These are phyloP conservation scores for Drosophila auraria DNA, from an alignment of 1,140 invertebrate species.

Conservation along the genomic window DNA sequence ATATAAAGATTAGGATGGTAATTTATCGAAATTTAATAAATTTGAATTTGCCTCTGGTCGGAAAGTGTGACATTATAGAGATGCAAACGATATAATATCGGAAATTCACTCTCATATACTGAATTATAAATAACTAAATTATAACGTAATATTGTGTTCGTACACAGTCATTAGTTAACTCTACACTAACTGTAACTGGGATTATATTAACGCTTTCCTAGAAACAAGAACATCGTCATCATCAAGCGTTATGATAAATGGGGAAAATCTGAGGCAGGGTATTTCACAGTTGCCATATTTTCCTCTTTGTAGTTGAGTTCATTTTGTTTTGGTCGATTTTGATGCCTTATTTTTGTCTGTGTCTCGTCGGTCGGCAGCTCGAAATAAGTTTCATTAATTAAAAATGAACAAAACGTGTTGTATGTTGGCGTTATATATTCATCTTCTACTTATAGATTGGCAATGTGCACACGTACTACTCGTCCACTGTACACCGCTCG, in stretches of 20 bases:
- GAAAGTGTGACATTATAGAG: not conserved
- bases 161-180: constrained; percentile 5
- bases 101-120: not conserved
- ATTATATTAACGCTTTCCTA: not conserved
- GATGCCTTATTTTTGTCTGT: constrained; percentile 60
- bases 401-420: constrained; percentile 76
- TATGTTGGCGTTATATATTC: constrained; percentile 52
- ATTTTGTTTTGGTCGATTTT: constrained; percentile 29
- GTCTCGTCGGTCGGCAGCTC: constrained; percentile 36
- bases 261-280: constrained; percentile 6
- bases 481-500: constrained; percentile 13
- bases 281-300: constrained; percentile 5
- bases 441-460: constrained; percentile 54
- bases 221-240: not conserved
- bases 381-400: constrained; percentile 80
- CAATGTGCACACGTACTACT: constrained; percentile 52
- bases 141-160: not conserved
- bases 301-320: constrained; percentile 17
- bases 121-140: too few relatives aligned
- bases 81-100: not conserved
- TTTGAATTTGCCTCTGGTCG: too few relatives aligned
- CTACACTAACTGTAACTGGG: too few relatives aligned
- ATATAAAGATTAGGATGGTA: too few relatives aligned
- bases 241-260: not conserved
- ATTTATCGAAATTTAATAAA: too few relatives aligned